Evolutionary conservation across 2,113 vertebrate species (phyloP), one percentile per base, ranked within the genome.

Genomic region (Onychostoma macrolepis): DNA sequence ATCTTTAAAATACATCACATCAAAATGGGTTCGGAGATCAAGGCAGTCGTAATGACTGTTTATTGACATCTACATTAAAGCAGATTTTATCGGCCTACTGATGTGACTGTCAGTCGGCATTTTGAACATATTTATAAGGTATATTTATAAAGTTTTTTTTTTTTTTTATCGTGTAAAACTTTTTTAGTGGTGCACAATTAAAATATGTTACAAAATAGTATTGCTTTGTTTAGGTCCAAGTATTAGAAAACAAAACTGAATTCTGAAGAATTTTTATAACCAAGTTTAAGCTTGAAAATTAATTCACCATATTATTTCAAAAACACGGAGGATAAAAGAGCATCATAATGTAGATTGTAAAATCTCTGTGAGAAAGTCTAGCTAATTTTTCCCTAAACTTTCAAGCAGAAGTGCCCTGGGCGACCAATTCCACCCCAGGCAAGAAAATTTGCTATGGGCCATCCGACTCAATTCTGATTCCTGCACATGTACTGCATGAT

Each of bases 341-440:
- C 19, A 19, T 33, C 30, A 38, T 24, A 30, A 1, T 7, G 30
- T 48, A 36, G 28, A 56, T 21, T 53, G 45, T 21, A 74, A 74
- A 5, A 74, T 36, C 12, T 50, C 9, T 45, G 6, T 1, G 36
- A 75, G 43, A 26, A 43, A 63, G 56, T 81, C 11, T 21, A 11
- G 43, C 21, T 36, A 5, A 50, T 85, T 85, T 11, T 50, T 58
- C 38, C 33, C 24, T 45, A 81, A 67, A 80, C 48, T 80, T 80
- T 80, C 4, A 67, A 69, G 30, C 33, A 43, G 77, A 24, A 19
- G 17, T 17, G 83, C 87, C 85, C 5, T 7, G 4, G 79, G 83
- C 72, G 63, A 53, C n/a, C 53, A 82, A 24, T 72, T 65, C n/a
- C 38, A 65, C 61, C 78, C 33, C 17, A 79, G 84, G 86, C 84